Evolutionary conservation across 2,888 invertebrate genomes (phyloP), one percentile per base, ranked within the genome.

Genomic region (Epinotia nisella): DNA sequence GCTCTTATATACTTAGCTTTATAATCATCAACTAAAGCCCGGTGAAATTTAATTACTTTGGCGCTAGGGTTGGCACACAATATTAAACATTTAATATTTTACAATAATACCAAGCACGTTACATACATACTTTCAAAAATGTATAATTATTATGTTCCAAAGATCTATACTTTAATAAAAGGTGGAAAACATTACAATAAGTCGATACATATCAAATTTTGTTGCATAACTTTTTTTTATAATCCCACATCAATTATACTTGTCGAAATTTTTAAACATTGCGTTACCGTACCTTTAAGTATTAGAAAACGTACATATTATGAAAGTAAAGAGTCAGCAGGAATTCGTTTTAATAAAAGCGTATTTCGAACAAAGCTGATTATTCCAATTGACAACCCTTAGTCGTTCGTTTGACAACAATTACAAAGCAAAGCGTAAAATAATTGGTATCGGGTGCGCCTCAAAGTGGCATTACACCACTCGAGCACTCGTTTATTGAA

Each of bases 381-480:
- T 62, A 49, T 51, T 29, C 13, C 35, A 7, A 3, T 41, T 21
- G 65, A 17, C 41, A 66, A 21, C 65, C 65, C 65, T 55, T 11
- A 55, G 41, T 21, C 55, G 39, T 55, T 41, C 39, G 15, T 66
- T 66, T 66, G 65, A 55, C 55, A 66, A 55, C 55, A 41, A 66
- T 66, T 66, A 66, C 55, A 55, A 51, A 55, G 35, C 53, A 65
- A 65, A 55, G n/a, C 55, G 55, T 66, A 55, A 55, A 66, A 66
- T 66, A 66, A 55, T 55, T 55, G 55, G 55, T 55, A 55, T 66
- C 2, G 65, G 51, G 51, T n/a, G 39, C 55, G 65, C 53, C 35
- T 39, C 53, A 53, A 65, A 29, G 53, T 53, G 29, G 19, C 4
- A 62, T 62, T 51, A 62, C 24, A 29, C n/a, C 29, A 13, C n/a